phyloP scores from a whole-genome alignment of 2,888 invertebrate genomes.

The Apotomis turbidana region DNA sequence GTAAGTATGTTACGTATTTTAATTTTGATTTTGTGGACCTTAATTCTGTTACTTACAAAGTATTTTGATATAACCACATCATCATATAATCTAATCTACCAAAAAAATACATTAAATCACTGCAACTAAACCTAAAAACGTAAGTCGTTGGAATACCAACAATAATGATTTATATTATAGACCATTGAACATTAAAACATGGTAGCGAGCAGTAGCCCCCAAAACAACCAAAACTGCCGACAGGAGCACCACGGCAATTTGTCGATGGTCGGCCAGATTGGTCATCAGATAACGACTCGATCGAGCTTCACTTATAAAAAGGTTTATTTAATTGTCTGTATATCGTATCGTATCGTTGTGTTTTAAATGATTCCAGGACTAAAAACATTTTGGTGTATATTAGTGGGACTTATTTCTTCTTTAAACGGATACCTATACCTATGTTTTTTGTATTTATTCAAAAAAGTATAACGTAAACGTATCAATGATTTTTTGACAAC shows the following conservation, averaged over 20 bases:
- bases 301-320: conserved; percentile 47
- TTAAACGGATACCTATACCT: no score
- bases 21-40: no score
- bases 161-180: conserved; percentile 20
- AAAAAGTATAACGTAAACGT: no score
- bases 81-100: neutral
- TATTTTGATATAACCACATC: no score
- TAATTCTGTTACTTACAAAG: no score
- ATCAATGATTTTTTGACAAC: no score
- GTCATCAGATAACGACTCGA: conserved; percentile 59
- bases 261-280: conserved; percentile 59
- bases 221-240: conserved; percentile 41
- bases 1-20: no score
- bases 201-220: conserved; percentile 22
- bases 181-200: conserved; percentile 16
- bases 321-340: conserved; percentile 38
- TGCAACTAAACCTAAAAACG: neutral
- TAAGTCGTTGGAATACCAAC: neutral
- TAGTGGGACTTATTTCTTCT: no score
- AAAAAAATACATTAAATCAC: neutral
- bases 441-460: no score
- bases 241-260: conserved; percentile 57
- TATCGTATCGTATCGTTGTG: no score
- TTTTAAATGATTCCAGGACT: no score
- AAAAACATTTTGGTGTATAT: no score